phyloP scores from a whole-genome alignment of 2,797 vertebrate species.

The Pseudomugil gertrudae region DNA sequence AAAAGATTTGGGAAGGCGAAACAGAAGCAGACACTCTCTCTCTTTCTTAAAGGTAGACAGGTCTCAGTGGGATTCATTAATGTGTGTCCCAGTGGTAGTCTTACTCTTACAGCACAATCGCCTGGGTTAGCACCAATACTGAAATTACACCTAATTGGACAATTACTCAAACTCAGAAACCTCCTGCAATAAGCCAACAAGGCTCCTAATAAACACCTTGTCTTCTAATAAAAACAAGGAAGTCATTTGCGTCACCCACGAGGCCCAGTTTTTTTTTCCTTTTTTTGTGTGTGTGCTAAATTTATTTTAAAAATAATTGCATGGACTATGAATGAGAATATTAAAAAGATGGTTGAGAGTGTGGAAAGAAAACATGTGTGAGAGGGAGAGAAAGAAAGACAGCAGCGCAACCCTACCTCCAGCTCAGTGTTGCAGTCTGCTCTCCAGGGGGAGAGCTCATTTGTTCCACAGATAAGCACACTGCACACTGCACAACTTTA shows the following conservation, averaged over 20 bases:
- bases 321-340: slow-evolving; percentile 90
- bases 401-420: slow-evolving; percentile 87
- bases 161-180: slow-evolving; percentile 99
- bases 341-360: slow-evolving; percentile 87
- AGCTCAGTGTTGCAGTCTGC: slow-evolving; percentile 86
- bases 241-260: slow-evolving; percentile 98
- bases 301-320: slow-evolving; percentile 99
- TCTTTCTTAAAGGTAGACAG: slow-evolving; percentile 87
- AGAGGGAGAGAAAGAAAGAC: slow-evolving; percentile 71
- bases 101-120: slow-evolving; percentile 89
- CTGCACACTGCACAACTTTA: slow-evolving; percentile 79
- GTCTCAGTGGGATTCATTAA: slow-evolving; percentile 99
- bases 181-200: slow-evolving; percentile 94
- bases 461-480: slow-evolving; percentile 85
- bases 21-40: slow-evolving; percentile 86
- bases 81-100: slow-evolving; percentile 90
- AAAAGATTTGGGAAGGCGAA: slow-evolving; percentile 92
- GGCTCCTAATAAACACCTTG: slow-evolving; percentile 99
- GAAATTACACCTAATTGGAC: slow-evolving; percentile 99
- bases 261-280: slow-evolving; percentile 85
- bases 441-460: slow-evolving; percentile 89
- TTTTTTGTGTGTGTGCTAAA: slow-evolving; percentile 90
- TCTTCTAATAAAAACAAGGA: slow-evolving; percentile 98
- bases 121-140: slow-evolving; percentile 92
- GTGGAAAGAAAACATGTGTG: slow-evolving; percentile 49